Evolutionary conservation across 37 sponge, comb jelly and placozoan genomes (phyloP), one percentile per base, ranked within the genome.

Genomic region (Chondrosia reniformis): DNA sequence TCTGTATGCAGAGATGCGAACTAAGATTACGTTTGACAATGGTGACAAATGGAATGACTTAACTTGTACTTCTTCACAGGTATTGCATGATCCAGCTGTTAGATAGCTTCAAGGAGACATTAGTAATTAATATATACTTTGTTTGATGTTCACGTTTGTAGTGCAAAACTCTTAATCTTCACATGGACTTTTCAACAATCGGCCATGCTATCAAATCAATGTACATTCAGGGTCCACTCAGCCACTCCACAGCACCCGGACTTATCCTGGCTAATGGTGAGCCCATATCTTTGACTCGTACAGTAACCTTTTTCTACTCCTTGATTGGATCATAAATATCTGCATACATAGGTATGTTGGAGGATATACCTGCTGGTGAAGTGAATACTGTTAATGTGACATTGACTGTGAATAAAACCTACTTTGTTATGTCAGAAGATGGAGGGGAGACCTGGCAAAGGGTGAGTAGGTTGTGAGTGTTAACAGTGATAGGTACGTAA

Each of bases 211-310:
- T 9, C 25, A 0, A 30, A 10, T 3, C 17, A 10, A 25, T 69
- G 3, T 13, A 24, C 24, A 69, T 69, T 25, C 72, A 69, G 12
- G 72, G 52, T 0, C 90, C 86, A 25, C 46, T 85, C 44, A 71
- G 65, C 77, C 67, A 19, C 24, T 39, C 45, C 40, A 75, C 78
- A 36, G 82, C 90, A 67, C 74, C 74, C 37, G 79, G 82, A 15
- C 77, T 89, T 46, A 85, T 89, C 32, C 25, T 89, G 1, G 90
- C 86, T 33, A 79, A 81, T 41, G 90, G 90, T 85, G 32, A 38
- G 89, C 17, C n/a, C 52, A 49, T 19, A 49, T 19, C 52, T n/a
- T n/a, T n/a, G n/a, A n/a, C n/a, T n/a, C n/a, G n/a, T n/a, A n/a
- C n/a, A n/a, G n/a, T n/a, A n/a, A n/a, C n/a, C n/a, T n/a, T n/a